Percentiles rank a stretch among this genome's conserved stretches.
phyloP scores from a whole-genome alignment of 2,113 vertebrate species.

The Syngnathus typhle region DNA sequence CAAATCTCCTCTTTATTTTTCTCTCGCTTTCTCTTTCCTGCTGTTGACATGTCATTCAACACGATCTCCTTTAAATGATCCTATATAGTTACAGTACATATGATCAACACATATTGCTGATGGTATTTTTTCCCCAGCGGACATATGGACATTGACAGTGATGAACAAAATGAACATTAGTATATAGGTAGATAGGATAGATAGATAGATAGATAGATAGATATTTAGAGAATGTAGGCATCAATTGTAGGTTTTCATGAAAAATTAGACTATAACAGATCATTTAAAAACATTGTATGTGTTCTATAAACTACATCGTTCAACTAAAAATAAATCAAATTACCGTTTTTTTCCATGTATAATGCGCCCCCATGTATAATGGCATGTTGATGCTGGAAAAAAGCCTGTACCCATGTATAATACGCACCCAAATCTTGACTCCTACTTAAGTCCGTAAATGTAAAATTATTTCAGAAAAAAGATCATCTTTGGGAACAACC shows the following conservation, averaged over 20 bases:
- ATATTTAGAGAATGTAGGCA: too few species aligned
- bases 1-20: conserved; percentile 82
- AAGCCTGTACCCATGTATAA: too few species aligned
- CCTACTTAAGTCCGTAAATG: too few species aligned
- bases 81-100: conserved; percentile 82
- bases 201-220: too few species aligned
- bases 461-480: too few species aligned
- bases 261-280: not conserved
- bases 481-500: too few species aligned
- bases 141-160: conserved; percentile 28
- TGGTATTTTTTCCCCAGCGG: conserved; percentile 33
- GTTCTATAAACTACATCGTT: not conserved
- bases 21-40: conserved; percentile 68
- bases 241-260: not conserved
- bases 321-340: not conserved
- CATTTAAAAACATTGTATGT: not conserved
- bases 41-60: conserved; percentile 84
- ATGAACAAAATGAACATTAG: conserved; percentile 19
- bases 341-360: too few species aligned
- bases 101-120: conserved; percentile 59
- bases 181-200: too few species aligned
- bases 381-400: too few species aligned
- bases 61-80: conserved; percentile 90
- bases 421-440: too few species aligned
- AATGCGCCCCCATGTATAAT: too few species aligned